Base-by-base conservation (phyloP, 2,888 invertebrate species). In the Ptychoptera albimana region DNA sequence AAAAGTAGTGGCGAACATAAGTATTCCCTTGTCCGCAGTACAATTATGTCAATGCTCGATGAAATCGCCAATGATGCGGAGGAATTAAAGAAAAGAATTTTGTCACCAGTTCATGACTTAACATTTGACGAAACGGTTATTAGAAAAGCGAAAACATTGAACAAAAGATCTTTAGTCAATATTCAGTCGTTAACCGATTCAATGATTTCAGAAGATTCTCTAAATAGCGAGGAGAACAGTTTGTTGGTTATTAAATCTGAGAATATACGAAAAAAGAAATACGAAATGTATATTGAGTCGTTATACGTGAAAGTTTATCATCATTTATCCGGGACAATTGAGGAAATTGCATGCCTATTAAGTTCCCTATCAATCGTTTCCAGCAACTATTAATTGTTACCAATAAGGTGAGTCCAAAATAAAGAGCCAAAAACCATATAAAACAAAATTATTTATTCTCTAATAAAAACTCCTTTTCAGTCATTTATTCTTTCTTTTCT, bases 211-310 rank as follows among this genome's bases (percentile, higher is more conserved):
- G 23, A 23, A 23, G 7, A 23, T 23, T 23, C 23, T 5, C 3
- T 23, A 23, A 23, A n/a, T n/a, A n/a, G n/a, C n/a, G n/a, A n/a
- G n/a, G n/a, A n/a, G n/a, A n/a, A 23, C 13, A 11, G 11, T 35
- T 16, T 40, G 32, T 4, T 32, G 13, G 43, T 49, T n/a, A 23
- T 49, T 10, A 47, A 49, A 43, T 36, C 49, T 2, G 41, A 44
- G 10, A 10, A 10, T 8, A 15, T 49, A 13, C 42, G 14, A 23
- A 23, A 43, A 5, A 43, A 39, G 30, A 44, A 43, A 39, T 36
- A 38, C 14, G 29, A 44, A 39, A 16, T 43, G 10, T 46, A 37
- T n/a, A 16, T 39, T 8, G 45, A 49, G 14, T 39, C 47, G n/a
- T 15, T 49, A 2, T 47, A 45, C 29, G 14, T 47, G 32, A 43